phyloP scores from a whole-genome alignment of 92 coral and sea anemone species.

The Hydrozoanthus gracilis region DNA sequence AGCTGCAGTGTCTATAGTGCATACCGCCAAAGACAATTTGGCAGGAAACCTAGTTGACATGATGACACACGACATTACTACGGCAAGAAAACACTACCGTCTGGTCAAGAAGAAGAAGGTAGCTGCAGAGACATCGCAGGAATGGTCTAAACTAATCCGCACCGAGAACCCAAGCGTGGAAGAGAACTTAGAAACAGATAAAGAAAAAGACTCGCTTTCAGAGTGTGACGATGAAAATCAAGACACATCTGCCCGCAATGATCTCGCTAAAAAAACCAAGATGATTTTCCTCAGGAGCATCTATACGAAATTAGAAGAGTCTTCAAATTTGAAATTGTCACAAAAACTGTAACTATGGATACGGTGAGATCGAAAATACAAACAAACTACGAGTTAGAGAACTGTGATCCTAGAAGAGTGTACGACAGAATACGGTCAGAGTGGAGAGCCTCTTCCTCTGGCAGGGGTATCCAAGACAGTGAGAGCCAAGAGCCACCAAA shows the following conservation, averaged over 20 bases:
- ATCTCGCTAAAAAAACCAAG: background rate
- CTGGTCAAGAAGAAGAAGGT: conserved; percentile 30
- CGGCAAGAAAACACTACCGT: conserved; percentile 33
- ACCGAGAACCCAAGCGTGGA: background rate
- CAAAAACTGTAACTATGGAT: conserved; percentile 32
- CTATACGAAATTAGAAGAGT: conserved; percentile 35
- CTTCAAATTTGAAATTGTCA: conserved; percentile 38
- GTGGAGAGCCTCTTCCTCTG: conserved; percentile 23
- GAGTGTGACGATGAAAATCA: background rate
- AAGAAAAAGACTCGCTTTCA: background rate
- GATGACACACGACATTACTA: conserved; percentile 44
- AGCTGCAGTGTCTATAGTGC: conserved; percentile 39
- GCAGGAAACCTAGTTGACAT: conserved; percentile 46
- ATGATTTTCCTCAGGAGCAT: conserved; percentile 26
- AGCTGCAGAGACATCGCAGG: conserved; percentile 30
- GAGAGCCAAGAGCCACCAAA: background rate
- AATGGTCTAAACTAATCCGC: conserved; percentile 13
- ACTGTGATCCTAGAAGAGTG: conserved; percentile 32
- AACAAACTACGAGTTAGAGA: conserved; percentile 13
- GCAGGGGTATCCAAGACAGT: background rate
- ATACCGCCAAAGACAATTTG: conserved; percentile 36
- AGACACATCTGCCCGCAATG: conserved; percentile 4
- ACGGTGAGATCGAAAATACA: conserved; percentile 33
- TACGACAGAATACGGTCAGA: conserved; percentile 49
- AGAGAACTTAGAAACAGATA: conserved; percentile 24